Evolutionary conservation across 2,888 invertebrate genomes (phyloP), one percentile per base, ranked within the genome.

Genomic region (Leucoma salicis): DNA sequence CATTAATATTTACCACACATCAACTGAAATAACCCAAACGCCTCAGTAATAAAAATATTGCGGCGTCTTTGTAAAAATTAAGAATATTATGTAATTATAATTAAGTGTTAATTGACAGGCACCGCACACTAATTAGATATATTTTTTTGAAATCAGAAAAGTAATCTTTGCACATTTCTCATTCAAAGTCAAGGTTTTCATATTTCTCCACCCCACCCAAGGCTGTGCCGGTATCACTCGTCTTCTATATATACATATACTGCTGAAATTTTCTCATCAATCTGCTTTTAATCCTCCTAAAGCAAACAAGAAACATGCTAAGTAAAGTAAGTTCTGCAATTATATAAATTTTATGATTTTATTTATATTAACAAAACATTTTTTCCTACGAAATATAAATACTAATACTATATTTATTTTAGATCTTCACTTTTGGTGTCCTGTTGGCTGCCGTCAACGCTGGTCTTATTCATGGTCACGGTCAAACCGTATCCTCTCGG

Each of bases 371-470:
- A 16, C 3, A 16, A 16, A 16, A 16, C 6, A 16, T 16, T 16
- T 6, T 3, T 16, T n/a, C n/a, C n/a, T n/a, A n/a, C n/a, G n/a
- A 16, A 16, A 16, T 4, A 16, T 16, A 4, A 16, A 16, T 16
- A 16, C 3, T 4, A 6, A 4, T 4, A 16, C 3, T 14, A n/a
- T 10, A 14, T 27, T 42, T n/a, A 3, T 38, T 42, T 12, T 24
- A 46, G 46, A 39, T 47, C 7, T 16, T 47, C 27, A 40, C 44
- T 36, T 18, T 49, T 24, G 35, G 48, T 13, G 46, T 63, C 33
- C 39, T 81, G 31, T 54, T 80, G 48, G 75, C 76, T 1, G 62
- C 52, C 10, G 76, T 71, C 47, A 73, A 59, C 37, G 75, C 78
- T 14, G 78, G 78, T 24, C 12, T 27, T 10, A n/a, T 62, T 2